phyloP scores from a whole-genome alignment of 2,888 invertebrate species.

The Anodontia alba region DNA sequence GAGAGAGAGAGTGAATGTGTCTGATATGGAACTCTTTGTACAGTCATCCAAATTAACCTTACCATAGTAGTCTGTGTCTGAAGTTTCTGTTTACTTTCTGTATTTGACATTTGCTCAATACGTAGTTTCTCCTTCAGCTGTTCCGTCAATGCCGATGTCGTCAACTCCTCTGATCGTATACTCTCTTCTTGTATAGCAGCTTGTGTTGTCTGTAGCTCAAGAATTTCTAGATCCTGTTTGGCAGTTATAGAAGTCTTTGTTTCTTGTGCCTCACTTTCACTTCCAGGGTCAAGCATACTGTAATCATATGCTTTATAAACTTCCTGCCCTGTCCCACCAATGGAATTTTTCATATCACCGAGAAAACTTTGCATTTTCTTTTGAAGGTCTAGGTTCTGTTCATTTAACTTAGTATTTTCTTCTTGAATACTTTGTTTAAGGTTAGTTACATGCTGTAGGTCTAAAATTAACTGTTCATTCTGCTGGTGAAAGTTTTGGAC shows the following conservation, averaged over 20 bases:
- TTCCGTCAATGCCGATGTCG: constrained; percentile 36
- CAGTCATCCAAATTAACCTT: too few relatives aligned
- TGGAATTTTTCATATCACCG: constrained; percentile 58
- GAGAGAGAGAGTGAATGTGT: too few relatives aligned
- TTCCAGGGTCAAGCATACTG: constrained; percentile 9
- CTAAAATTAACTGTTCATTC: constrained; percentile 73
- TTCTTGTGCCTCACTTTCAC: constrained; percentile 31
- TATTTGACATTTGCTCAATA: constrained; percentile 25
- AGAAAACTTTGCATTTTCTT: constrained; percentile 64
- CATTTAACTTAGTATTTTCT: constrained; percentile 69
- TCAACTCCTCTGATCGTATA: constrained; percentile 7
- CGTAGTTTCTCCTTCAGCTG: constrained; percentile 52
- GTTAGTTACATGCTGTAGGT: constrained; percentile 66
- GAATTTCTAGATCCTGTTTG: constrained; percentile 53
- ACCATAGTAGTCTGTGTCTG: constrained; percentile 45
- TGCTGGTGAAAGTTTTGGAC: constrained; percentile 61
- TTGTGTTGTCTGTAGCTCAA: constrained; percentile 43
- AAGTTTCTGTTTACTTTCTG: constrained; percentile 46
- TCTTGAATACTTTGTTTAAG: constrained; percentile 71
- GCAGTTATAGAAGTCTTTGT: constrained; percentile 43
- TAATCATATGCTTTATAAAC: constrained; percentile 40
- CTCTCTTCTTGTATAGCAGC: neutral
- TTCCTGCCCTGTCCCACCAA: constrained; percentile 24
- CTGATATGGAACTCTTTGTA: too few relatives aligned
- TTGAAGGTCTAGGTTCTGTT: constrained; percentile 70